These are phyloP conservation scores for Falco peregrinus DNA, from an alignment of 2,797 vertebrate genomes.

Conservation along the genomic window DNA sequence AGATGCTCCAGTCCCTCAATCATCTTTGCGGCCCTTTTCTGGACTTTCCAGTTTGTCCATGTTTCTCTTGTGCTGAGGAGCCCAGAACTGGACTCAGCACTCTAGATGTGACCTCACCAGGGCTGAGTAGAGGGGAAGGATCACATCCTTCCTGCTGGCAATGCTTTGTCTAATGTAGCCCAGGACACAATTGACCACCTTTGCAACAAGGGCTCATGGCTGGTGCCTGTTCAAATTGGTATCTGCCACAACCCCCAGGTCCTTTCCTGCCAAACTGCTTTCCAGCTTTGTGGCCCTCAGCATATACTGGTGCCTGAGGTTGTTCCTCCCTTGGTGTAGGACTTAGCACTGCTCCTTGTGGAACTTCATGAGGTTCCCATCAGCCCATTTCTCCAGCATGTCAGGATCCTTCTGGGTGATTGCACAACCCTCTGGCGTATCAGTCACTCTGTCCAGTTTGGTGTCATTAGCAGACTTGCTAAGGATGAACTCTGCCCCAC, in stretches of 20 bases:
- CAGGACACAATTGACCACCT: not conserved
- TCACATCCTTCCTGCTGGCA: not conserved
- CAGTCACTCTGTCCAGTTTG: too few species aligned
- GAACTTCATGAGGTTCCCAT: too few species aligned
- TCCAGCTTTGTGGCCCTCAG: not conserved
- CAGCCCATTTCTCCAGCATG: too few species aligned
- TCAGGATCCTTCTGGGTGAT: not conserved
- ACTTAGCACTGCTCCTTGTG: not conserved
- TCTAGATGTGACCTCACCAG: not conserved
- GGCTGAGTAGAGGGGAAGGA: not conserved
- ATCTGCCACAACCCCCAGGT: too few species aligned
- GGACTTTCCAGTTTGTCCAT: too few species aligned
- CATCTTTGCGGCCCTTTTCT: too few species aligned
- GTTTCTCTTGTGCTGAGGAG: not conserved
- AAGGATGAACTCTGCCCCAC: not conserved
- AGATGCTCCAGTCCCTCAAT: too few species aligned
- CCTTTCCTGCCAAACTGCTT: not conserved
- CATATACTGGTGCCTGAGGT: not conserved
- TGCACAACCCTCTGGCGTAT: not conserved
- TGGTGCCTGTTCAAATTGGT: not conserved
- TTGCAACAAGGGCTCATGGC: not conserved
- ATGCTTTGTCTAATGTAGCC: not conserved
- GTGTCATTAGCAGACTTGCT: not conserved
- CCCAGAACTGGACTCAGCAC: not conserved
- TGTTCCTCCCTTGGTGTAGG: not conserved